A percentile compares a stretch with the other conserved stretches of the same genome.
Evolutionary conservation across 1,140 invertebrate genomes (phyloP).

Genomic region (Scaptodrosophila lebanonensis): DNA sequence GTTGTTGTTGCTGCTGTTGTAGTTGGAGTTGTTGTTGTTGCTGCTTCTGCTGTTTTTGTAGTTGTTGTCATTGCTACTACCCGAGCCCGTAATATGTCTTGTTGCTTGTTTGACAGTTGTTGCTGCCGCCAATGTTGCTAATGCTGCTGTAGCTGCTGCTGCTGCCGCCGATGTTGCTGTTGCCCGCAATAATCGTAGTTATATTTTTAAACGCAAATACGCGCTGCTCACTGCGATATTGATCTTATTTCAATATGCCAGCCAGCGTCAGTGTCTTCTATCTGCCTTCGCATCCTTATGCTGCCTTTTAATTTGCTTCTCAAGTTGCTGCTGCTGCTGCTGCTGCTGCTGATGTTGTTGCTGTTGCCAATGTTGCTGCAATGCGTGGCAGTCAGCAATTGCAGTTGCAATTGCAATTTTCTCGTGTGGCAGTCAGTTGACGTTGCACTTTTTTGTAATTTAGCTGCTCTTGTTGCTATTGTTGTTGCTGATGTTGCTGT

Average conservation of each 20-base stretch:
- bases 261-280: constrained; percentile 8
- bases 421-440: constrained; percentile 24
- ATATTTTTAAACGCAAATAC: constrained; percentile 70
- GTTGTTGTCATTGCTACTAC: no score
- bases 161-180: constrained; percentile 10
- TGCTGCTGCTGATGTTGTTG: constrained; percentile 28
- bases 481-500: constrained; percentile 3
- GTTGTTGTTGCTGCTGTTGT: no score
- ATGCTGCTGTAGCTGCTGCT: constrained; percentile 6
- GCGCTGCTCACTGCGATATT: constrained; percentile 67
- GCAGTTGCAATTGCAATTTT: constrained; percentile 34
- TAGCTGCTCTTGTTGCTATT: constrained; percentile 17
- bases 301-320: no score
- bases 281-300: constrained; percentile 12
- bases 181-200: constrained; percentile 60
- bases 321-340: constrained; percentile 59
- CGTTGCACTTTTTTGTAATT: background rate
- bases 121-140: constrained; percentile 38
- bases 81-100: constrained; percentile 72
- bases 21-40: no score
- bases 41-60: no score
- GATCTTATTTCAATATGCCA: constrained; percentile 74
- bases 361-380: background rate
- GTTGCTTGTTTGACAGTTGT: constrained; percentile 76
- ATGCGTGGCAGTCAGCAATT: constrained; percentile 4